Evolutionary conservation across 2,888 invertebrate genomes (phyloP), one percentile per base, ranked within the genome.

Genomic region (Clusia tigrina): DNA sequence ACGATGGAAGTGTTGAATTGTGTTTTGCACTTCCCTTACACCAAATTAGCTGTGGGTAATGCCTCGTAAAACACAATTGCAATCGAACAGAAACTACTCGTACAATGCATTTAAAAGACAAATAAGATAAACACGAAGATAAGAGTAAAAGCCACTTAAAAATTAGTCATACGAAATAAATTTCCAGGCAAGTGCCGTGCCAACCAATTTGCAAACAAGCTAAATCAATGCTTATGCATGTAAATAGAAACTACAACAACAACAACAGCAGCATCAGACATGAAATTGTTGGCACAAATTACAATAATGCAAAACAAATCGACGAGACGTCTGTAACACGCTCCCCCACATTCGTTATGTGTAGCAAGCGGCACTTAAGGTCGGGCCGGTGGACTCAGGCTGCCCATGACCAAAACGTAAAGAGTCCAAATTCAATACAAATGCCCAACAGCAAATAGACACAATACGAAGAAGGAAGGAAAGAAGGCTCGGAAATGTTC

Each of bases 91-190:
- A n/a, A n/a, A n/a, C n/a, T n/a, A n/a, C n/a, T n/a, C n/a, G n/a
- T n/a, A n/a, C n/a, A 42, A 42, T 42, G 42, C 42, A 42, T 15
- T 42, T 42, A 42, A 42, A 42, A 42, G 42, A 42, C 42, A 42
- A 42, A 42, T 17, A 15, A 6, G 42, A 42, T 15, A 42, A 42
- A 15, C 12, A 42, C 10, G n/a, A 6, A 42, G 42, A 42, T 42
- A 42, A 42, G 42, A 10, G 10, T 42, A 32, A 32, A 12, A 32
- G 32, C 12, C 32, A 32, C 32, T 32, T 5, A 42, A 15, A 42
- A 6, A 17, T 42, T 42, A 42, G 42, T 42, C 42, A 42, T 42
- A n/a, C 42, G 2, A 15, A 42, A 42, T 10, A 6, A 42, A 32
- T 32, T 6, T 12, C 32, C 6, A 32, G 12, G 32, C 32, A 12